Base-by-base conservation (phyloP, 92 coral and sea anemone species). In the Bergia sp. region DNA sequence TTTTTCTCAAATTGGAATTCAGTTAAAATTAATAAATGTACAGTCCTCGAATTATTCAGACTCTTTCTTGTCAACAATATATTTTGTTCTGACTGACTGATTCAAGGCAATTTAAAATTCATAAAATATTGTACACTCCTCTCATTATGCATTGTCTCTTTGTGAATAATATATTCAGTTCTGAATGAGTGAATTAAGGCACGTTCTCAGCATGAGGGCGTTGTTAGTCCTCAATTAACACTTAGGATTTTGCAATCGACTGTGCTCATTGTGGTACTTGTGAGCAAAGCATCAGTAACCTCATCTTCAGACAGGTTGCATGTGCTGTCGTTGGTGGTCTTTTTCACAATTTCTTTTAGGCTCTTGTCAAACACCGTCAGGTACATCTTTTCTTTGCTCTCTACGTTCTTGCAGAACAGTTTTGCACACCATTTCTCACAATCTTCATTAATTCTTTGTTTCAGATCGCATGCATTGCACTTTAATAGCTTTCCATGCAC, bases 401-500 rank as follows among this genome's bases (percentile, higher is more conserved):
- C 61, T 4, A 53, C 12, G 61, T 53, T 8, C 61, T 53, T 53
- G 7, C 7, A 53, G 61, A 53, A 53, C 12, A 53, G 61, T 53
- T 53, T 43, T 8, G 61, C 61, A 8, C 12, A 53, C 61, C 61
- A 8, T 53, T 67, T 9, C 0, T 21, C 73, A 9, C 50, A 69
- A 80, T 76, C 91, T 61, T 43, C 50, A 45, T 38, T 80, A 20
- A 88, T 69, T 47, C 81, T 13, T 73, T 88, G 91, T 82, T 29
- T 76, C 37, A 88, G 16, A 37, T 53, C 13, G 39, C 91, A 88
- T 15, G 91, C 36, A 49, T 77, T 85, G 71, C 91, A 88, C 49
- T 81, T 88, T 38, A 88, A 12, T 6, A 82, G n/a, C 21, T 88
- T 88, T 23, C 86, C 86, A 43, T 38, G 4, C 1, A 74, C 78